Evolutionary conservation across 1,140 invertebrate genomes (phyloP), one percentile per base, ranked within the genome.

Genomic region (Chionoecetes opilio): DNA sequence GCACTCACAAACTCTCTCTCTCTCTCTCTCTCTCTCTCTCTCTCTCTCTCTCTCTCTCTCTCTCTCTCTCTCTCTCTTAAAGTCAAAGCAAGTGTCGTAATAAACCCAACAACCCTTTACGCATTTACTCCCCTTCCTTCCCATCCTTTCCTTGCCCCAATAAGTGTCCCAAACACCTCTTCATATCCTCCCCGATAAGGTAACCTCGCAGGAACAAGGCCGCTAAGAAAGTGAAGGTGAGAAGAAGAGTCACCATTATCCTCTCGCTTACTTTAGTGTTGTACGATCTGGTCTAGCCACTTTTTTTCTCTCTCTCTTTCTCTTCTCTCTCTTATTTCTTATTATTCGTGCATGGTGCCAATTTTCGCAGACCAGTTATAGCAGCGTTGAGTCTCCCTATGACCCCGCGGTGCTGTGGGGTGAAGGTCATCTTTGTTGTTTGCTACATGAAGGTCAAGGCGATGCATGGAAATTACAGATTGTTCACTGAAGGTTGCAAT

Each of bases 51-150:
- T 75, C 63, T 88, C 86, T 88, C 86, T 88, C 86, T 88, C 32
- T 88, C 86, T 88, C 86, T 88, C 34, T 88, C 86, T 88, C 87
- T 89, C 87, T 41, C 37, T 89, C 87, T 89, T 46, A 29, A 75
- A n/a, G 37, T 38, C 87, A 41, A 35, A 89, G 41, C 14, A 46
- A 89, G 41, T 21, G 35, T 26, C 34, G 41, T 29, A 38, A 17
- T 89, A 38, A 46, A 46, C 87, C 37, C 34, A 41, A n/a, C 32
- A 41, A 89, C 41, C 41, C 32, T 32, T 38, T 38, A 38, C 37
- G n/a, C 87, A 38, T 17, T 35, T n/a, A 46, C 87, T 41, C 84
- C 82, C 84, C 41, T 84, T 46, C 75, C 35, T 34, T 85, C 35
- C 82, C 82, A 35, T 85, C 82, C 37, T n/a, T 82, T 32, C 32